Base-by-base conservation (phyloP, 1,140 invertebrate genomes). In the Platyura marginata region DNA sequence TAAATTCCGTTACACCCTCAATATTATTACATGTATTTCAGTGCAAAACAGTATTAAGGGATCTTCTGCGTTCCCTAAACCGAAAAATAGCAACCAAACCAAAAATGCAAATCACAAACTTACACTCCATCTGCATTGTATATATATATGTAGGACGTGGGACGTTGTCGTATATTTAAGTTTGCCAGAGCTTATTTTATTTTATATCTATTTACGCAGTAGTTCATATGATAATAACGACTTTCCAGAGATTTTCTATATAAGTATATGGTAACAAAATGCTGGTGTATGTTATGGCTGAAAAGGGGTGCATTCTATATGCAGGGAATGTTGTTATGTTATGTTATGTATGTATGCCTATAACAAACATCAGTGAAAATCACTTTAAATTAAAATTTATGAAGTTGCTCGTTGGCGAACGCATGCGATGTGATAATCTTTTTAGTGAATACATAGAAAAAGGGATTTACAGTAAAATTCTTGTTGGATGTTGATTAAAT, bases 321-420 rank as follows among this genome's bases (percentile, higher is more conserved):
- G 25, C 25, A 29, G 25, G 25, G 25, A 29, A 8, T 8, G 25
- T 8, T 6, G 25, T 13, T 29, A 13, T 29, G 6, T 29, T 29
- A 29, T 29, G 25, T 29, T 29, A 8, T 29, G 6, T 29, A 29
- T 29, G 6, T 29, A 29, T 29, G 13, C 25, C 6, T 13, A 29
- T 13, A 29, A 29, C 25, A 29, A 29, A 29, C 25, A 29, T 6
- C 6, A 40, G 38, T 15, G 8, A 6, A 21, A 40, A 40, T 40
- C 18, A 13, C 21, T 40, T 22, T 21, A 40, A 40, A 40, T 40
- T 36, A 36, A 36, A 36, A 36, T 36, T 36, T 36, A 36, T 36
- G 34, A 16, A 36, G 25, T 6, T 29, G 25, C 6, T 29, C 13
- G 25, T 29, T 13, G 13, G 13, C 25, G 13, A 29, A 29, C 25